Percentiles rank a stretch among this genome's conserved stretches.
phyloP scores from a whole-genome alignment of 1,140 invertebrate species.

The Ceratina japonica region DNA sequence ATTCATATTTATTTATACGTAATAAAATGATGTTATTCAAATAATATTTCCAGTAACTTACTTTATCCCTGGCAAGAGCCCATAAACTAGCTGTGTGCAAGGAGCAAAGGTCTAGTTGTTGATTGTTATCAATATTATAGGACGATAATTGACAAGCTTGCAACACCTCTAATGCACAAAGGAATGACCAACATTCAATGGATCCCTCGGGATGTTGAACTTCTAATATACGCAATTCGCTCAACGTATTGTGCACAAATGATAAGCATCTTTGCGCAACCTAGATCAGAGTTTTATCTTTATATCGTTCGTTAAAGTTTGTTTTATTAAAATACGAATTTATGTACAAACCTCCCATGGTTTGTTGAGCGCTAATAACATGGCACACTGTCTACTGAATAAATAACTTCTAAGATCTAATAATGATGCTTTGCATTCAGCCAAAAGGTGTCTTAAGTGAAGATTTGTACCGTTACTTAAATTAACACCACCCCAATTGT shows the following conservation, averaged over 20 bases:
- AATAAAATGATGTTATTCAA: neutral
- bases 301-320: no score
- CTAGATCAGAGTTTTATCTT: constrained; percentile 73
- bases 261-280: constrained; percentile 91
- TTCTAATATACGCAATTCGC: constrained; percentile 89
- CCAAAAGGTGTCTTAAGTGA: constrained; percentile 85
- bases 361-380: constrained; percentile 88
- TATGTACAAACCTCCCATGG: constrained; percentile 86
- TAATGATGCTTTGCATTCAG: constrained; percentile 86
- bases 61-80: constrained; percentile 96
- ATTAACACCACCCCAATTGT: constrained; percentile 90
- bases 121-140: constrained; percentile 83
- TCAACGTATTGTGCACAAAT: constrained; percentile 92
- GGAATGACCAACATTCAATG: constrained; percentile 94
- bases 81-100: constrained; percentile 93
- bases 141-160: constrained; percentile 86
- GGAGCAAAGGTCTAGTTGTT: constrained; percentile 86
- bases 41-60: constrained; percentile 70
- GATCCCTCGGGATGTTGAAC: constrained; percentile 89
- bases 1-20: constrained; percentile 13
- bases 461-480: constrained; percentile 85
- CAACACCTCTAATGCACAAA: constrained; percentile 94
- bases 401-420: constrained; percentile 96
- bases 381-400: constrained; percentile 94
- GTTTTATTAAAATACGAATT: neutral